Evolutionary conservation across 2,113 vertebrate species (phyloP).

Genomic region (Enhydra lutris): DNA sequence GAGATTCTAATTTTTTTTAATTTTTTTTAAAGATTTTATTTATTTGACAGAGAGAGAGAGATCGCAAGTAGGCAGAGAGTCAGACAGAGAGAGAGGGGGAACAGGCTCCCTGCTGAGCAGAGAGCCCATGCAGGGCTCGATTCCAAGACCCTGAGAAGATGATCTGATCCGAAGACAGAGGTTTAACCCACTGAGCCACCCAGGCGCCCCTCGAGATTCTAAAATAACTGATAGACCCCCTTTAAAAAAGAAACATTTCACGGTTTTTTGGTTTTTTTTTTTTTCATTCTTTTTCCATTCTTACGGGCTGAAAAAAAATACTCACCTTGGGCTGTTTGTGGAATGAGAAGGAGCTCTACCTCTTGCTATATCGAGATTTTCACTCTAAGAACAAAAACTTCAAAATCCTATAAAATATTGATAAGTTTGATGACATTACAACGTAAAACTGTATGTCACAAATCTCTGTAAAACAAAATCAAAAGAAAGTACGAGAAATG

Average conservation of each 20-base stretch:
- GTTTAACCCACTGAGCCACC: too few species aligned
- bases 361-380: neutral
- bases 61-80: too few species aligned
- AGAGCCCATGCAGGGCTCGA: too few species aligned
- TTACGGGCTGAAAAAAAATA: neutral
- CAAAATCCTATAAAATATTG: neutral
- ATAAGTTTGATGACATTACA: neutral
- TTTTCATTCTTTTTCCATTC: neutral
- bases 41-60: too few species aligned
- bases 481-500: neutral
- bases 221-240: neutral
- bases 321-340: neutral
- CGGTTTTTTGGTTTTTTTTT: too few species aligned
- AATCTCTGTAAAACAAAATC: neutral
- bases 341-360: neutral
- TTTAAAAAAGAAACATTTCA: neutral
- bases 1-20: neutral
- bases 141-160: too few species aligned
- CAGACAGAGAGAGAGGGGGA: too few species aligned
- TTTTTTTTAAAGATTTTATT: too few species aligned
- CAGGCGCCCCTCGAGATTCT: neutral
- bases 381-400: neutral
- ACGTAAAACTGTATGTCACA: neutral
- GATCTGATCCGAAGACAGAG: too few species aligned
- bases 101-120: too few species aligned